phyloP scores from a whole-genome alignment of 2,113 vertebrate genomes.

The Python bivittatus region DNA sequence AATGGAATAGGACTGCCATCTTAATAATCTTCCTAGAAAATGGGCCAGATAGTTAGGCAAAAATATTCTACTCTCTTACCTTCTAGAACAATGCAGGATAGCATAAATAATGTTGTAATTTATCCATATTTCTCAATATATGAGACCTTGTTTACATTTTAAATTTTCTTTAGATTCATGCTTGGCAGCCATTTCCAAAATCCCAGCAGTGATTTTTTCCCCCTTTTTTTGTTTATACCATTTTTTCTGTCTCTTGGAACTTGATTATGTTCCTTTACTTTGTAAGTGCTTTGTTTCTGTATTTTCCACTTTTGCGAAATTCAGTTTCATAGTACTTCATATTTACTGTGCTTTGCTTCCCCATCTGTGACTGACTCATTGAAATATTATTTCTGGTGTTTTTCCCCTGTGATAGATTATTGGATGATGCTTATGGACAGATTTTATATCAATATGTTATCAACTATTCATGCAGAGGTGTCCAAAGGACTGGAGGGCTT shows the following conservation, averaged over 20 bases:
- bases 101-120: slow-evolving; percentile 1
- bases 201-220: not conserved
- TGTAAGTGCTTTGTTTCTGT: not conserved
- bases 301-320: not conserved
- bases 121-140: slow-evolving; percentile 8
- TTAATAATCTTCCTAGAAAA: not conserved
- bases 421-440: not conserved
- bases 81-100: not conserved
- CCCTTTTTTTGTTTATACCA: not conserved
- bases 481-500: not conserved
- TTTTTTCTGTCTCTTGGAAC: not conserved
- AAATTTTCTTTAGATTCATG: not conserved
- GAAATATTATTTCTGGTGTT: not conserved
- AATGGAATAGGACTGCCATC: not conserved
- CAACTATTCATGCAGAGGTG: not conserved
- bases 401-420: not conserved
- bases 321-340: not conserved
- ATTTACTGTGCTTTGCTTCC: not conserved
- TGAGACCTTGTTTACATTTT: not conserved
- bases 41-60: not conserved
- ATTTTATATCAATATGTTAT: not conserved
- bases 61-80: not conserved
- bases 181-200: not conserved
- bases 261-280: not conserved
- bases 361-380: not conserved